A percentile compares a stretch with the other conserved stretches of the same genome.
phyloP scores from a whole-genome alignment of 2,113 vertebrate species.

The Phalacrocorax brasilianus region DNA sequence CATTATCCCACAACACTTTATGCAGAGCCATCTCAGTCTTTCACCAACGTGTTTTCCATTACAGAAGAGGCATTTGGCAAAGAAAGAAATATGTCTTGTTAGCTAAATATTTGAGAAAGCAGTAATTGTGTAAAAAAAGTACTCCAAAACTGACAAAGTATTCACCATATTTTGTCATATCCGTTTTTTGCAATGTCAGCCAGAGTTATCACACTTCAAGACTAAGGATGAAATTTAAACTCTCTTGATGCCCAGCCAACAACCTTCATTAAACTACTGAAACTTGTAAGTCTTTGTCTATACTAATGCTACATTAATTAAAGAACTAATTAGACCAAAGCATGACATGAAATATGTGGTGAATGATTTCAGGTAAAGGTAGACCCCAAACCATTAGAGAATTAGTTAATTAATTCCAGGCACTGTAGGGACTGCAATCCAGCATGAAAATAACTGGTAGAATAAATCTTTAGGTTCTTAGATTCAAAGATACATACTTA shows the following conservation, averaged over 20 bases:
- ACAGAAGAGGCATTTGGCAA: conserved; percentile 22
- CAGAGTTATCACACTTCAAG: background rate
- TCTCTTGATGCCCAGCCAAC: background rate
- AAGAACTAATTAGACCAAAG: background rate
- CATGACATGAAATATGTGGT: background rate
- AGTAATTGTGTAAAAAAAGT: conserved; percentile 2
- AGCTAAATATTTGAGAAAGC: conserved; percentile 32
- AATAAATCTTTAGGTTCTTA: background rate
- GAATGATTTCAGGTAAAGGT: background rate
- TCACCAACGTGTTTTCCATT: background rate
- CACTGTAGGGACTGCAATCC: background rate
- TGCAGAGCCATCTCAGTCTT: background rate
- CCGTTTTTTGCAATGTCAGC: background rate
- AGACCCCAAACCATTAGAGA: background rate
- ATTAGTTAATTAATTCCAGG: background rate
- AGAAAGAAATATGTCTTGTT: conserved; percentile 9
- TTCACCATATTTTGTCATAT: background rate
- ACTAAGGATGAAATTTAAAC: background rate
- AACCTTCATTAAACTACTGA: background rate
- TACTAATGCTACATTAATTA: background rate
- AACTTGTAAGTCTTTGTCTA: background rate
- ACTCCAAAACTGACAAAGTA: background rate
- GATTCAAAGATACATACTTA: background rate
- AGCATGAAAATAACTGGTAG: background rate
- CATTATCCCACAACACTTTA: background rate